phyloP scores from a whole-genome alignment of 1,140 invertebrate species.

The Musca domestica region DNA sequence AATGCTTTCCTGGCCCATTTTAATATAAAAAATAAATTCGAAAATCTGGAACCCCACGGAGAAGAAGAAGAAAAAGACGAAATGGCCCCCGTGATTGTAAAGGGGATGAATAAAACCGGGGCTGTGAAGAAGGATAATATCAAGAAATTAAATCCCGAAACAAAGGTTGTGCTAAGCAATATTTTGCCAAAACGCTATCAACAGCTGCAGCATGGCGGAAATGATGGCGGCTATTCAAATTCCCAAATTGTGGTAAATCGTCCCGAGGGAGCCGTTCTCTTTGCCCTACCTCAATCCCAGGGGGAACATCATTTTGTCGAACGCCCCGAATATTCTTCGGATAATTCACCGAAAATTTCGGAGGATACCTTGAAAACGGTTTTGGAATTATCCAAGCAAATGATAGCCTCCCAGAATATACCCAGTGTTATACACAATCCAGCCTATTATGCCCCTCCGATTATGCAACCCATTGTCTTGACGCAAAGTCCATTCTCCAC shows the following conservation, averaged over 20 bases:
- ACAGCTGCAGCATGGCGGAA: background rate
- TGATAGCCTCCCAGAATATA: constrained; percentile 48
- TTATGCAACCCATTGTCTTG: constrained; percentile 36
- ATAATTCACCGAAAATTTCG: constrained; percentile 45
- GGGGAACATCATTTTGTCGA: constrained; percentile 13
- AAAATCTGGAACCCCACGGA: constrained; percentile 29
- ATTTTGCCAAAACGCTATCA: constrained; percentile 28
- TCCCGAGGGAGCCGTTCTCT: constrained; percentile 50
- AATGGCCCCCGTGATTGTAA: constrained; percentile 24
- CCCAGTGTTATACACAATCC: constrained; percentile 47
- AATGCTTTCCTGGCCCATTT: constrained; percentile 51
- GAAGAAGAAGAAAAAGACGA: constrained; percentile 30
- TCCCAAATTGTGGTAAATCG: constrained; percentile 53
- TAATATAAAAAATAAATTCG: constrained; percentile 47
- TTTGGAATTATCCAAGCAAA: constrained; percentile 51
- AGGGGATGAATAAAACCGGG: background rate
- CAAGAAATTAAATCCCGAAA: constrained; percentile 40
- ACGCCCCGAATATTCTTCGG: constrained; percentile 29
- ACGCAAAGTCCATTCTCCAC: constrained; percentile 36
- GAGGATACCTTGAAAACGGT: constrained; percentile 52
- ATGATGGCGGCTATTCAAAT: constrained; percentile 36
- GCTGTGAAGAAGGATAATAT: constrained; percentile 13
- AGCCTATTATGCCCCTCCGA: constrained; percentile 38
- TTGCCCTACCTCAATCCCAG: constrained; percentile 33
- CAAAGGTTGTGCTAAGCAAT: constrained; percentile 40